Percentiles rank a stretch among this genome's conserved stretches.
Evolutionary conservation across 2,888 invertebrate species (phyloP).

Genomic region (Calliphora vomitoria): DNA sequence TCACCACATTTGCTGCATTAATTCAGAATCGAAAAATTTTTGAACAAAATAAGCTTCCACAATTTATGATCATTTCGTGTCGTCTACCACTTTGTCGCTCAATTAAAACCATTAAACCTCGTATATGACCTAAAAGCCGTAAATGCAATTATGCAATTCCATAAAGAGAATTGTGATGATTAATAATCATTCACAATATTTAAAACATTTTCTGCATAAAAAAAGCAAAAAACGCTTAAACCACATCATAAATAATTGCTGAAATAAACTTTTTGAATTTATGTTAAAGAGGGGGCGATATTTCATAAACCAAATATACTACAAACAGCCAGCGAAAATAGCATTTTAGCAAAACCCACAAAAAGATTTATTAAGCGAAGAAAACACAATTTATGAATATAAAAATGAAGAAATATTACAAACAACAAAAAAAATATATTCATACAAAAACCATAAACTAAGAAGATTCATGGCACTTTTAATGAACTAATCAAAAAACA

Average conservation of each 20-base stretch:
- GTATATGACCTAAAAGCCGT: constrained; percentile 23
- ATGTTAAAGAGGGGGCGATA: constrained; percentile 68
- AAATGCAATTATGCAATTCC: constrained; percentile 42
- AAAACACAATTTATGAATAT: constrained; percentile 60
- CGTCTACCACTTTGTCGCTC: not conserved
- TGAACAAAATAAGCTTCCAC: not conserved
- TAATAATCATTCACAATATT: constrained; percentile 38
- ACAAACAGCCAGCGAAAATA: not conserved
- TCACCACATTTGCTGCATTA: too few species aligned
- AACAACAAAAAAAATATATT: not conserved
- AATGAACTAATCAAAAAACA: constrained; percentile 47
- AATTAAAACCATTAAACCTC: constrained; percentile 3
- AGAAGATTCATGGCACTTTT: constrained; percentile 62
- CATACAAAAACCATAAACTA: constrained; percentile 34
- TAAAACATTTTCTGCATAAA: not conserved
- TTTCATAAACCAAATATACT: constrained; percentile 28
- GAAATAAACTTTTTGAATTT: constrained; percentile 54
- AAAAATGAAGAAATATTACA: constrained; percentile 13
- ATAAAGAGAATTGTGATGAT: constrained; percentile 38
- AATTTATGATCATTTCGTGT: not conserved
- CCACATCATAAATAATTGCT: constrained; percentile 59
- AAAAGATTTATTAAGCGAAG: constrained; percentile 56
- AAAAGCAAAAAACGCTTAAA: not conserved
- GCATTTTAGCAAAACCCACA: constrained; percentile 31
- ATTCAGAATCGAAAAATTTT: too few species aligned